These are phyloP conservation scores for Porites divaricata DNA, from an alignment of 92 coral and sea anemone species.

Conservation along the genomic window DNA sequence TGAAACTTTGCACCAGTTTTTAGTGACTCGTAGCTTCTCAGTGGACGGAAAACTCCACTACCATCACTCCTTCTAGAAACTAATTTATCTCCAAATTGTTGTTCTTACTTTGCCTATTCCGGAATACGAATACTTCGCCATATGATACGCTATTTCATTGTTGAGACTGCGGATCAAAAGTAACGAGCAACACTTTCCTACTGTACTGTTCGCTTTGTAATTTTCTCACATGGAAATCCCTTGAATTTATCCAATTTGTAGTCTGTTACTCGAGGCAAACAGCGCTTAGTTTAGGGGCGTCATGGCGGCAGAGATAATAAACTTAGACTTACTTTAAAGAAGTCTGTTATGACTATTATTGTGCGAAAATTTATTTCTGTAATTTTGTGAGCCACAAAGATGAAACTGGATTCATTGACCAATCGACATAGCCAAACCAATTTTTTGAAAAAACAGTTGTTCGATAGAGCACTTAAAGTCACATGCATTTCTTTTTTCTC, in stretches of 20 bases:
- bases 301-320: background rate
- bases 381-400: background rate
- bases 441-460: background rate
- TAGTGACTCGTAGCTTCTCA: background rate
- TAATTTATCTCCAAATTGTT: background rate
- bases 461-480: background rate
- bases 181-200: background rate
- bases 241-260: constrained; percentile 21
- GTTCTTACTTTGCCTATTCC: background rate
- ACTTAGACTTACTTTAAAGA: constrained; percentile 3
- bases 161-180: background rate
- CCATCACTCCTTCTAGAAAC: background rate
- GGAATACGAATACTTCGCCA: background rate
- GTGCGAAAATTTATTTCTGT: constrained; percentile 8
- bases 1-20: background rate
- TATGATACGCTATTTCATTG: background rate
- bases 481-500: background rate
- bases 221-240: background rate
- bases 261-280: background rate
- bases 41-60: background rate
- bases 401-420: background rate
- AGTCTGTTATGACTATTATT: constrained; percentile 9
- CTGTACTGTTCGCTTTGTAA: background rate
- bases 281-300: constrained; percentile 3
- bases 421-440: background rate